Conservation (phyloP, 2,888 invertebrate species). For the Plebejus anna region DNA sequence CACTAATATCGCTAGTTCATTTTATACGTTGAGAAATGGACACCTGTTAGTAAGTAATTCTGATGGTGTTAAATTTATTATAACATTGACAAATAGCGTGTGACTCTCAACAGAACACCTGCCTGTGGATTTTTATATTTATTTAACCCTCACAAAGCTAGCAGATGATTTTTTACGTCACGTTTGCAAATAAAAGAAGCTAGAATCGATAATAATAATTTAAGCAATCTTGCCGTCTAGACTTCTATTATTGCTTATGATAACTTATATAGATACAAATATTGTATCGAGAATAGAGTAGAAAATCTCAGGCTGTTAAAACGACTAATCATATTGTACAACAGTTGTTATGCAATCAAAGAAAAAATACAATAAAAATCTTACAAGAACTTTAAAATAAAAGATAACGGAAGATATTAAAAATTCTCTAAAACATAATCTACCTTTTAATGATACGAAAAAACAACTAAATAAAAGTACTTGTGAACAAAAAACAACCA, state of each 20-base stretch:
- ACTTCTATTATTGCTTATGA: too few species aligned
- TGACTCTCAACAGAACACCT: not conserved
- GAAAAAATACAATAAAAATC: too few species aligned
- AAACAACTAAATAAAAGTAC: not conserved
- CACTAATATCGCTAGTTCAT: slow-evolving; percentile 2
- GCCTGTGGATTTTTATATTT: slow-evolving; percentile 13
- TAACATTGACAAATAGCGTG: slow-evolving; percentile 12
- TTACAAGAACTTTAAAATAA: too few species aligned
- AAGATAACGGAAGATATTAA: not conserved
- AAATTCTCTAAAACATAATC: not conserved
- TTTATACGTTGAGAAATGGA: not conserved
- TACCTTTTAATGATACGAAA: not conserved
- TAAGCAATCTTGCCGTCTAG: too few species aligned
- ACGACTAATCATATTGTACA: too few species aligned
- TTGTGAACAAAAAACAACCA: not conserved
- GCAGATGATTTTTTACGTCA: not conserved
- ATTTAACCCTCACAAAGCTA: not conserved
- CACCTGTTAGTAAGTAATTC: slow-evolving; percentile 1
- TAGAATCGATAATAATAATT: not conserved
- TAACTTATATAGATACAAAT: too few species aligned
- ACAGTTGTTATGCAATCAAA: too few species aligned
- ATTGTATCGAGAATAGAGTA: too few species aligned
- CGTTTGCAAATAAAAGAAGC: not conserved
- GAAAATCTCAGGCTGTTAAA: too few species aligned
- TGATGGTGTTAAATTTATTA: slow-evolving; percentile 16